Evolutionary conservation across 1,140 invertebrate genomes (phyloP).

Genomic region (Drosophila grimshawi): DNA sequence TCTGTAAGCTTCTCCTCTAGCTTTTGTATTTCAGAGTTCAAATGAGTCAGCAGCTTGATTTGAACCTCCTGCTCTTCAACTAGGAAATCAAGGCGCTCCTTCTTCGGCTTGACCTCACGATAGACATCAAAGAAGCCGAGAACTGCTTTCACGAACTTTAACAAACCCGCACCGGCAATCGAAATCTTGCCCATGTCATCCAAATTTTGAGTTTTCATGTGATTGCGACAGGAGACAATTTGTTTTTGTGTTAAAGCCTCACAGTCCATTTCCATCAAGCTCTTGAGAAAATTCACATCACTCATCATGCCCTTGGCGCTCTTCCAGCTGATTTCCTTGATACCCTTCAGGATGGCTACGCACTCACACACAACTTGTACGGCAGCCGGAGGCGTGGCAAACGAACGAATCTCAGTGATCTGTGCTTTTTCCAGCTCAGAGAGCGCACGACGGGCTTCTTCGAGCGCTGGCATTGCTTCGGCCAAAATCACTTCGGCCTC

Average conservation of each 20-base stretch:
- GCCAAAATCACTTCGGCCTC: constrained; percentile 92
- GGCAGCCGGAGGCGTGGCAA: constrained; percentile 94
- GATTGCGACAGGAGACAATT: constrained; percentile 88
- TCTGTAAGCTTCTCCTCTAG: constrained; percentile 89
- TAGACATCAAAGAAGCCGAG: constrained; percentile 94
- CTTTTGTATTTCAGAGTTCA: constrained; percentile 90
- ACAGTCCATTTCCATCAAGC: constrained; percentile 93
- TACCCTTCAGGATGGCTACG: constrained; percentile 91
- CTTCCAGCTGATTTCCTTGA: constrained; percentile 95
- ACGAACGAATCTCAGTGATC: constrained; percentile 94
- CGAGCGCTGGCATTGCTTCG: constrained; percentile 92
- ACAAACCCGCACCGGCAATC: constrained; percentile 92
- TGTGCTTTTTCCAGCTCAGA: constrained; percentile 93
- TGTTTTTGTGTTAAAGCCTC: constrained; percentile 91
- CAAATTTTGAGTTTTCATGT: constrained; percentile 89
- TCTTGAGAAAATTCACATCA: constrained; percentile 92
- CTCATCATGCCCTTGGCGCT: constrained; percentile 95
- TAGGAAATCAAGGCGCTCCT: constrained; percentile 91
- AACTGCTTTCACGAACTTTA: constrained; percentile 94
- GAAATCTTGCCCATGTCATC: constrained; percentile 91
- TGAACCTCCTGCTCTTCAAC: constrained; percentile 87
- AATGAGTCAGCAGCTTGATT: constrained; percentile 89
- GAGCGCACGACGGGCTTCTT: constrained; percentile 91
- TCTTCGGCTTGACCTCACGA: constrained; percentile 94
- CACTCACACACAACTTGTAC: constrained; percentile 95